Evolutionary conservation across 2,113 vertebrate genomes (phyloP), one percentile per base, ranked within the genome.

Genomic region (Delphinapterus leucas): DNA sequence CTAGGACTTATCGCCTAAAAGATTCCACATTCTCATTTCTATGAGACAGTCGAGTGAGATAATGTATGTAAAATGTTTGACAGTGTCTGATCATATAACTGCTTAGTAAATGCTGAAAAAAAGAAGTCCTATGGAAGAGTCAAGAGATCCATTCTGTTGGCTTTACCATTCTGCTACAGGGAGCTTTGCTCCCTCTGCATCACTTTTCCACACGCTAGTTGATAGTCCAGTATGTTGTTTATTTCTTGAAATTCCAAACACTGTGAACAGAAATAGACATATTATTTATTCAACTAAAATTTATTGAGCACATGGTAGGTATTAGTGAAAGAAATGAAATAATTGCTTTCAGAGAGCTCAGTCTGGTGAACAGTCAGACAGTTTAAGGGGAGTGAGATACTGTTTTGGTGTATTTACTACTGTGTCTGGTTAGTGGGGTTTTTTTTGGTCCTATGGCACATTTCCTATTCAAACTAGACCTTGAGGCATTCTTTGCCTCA

Each of bases 181-280:
- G 47, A 79, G n/a, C 17, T 93, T 47, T 71, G 5, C 8, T 60
- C 3, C 28, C 11, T 76, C 68, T 26, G 53, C 36, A 12, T 53
- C 28, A 25, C 63, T 95, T 28, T 65, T 14, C 18, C 55, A 58
- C 10, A 83, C 1, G 28, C 23, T 55, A 28, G 58, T 74, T 76
- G 55, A 28, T 47, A 28, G 26, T 77, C 10, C 21, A 67, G 36
- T 79, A 31, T 73, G 7, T 38, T 81, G 38, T 91, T 96, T 65
- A 77, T 86, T 96, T 71, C 55, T 93, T 88, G 60, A 95, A 91
- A 95, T 88, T 73, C n/a, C 58, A 91, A 77, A 71, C 26, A 60
- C 36, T 25, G 0, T 93, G 60, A 91, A 26, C 14, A 79, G n/a
- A 86, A 93, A 65, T 31, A 58, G 93, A 6, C 55, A n/a, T 77